A percentile compares a stretch with the other conserved stretches of the same genome.
Evolutionary conservation across 2,888 invertebrate species (phyloP).

Genomic region (Eubasilissa splendida): DNA sequence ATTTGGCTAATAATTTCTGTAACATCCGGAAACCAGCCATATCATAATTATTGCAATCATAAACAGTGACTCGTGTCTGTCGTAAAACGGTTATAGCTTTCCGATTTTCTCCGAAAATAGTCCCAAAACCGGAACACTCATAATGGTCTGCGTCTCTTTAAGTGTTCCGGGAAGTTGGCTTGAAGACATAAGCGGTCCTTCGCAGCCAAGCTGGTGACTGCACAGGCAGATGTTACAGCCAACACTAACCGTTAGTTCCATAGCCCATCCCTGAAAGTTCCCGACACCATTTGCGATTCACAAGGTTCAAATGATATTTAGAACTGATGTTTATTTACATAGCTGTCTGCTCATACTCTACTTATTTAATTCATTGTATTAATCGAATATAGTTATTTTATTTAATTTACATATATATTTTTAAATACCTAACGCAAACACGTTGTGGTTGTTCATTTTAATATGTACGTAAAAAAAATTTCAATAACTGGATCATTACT

Average conservation of each 20-base stretch:
- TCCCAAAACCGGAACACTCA: background rate
- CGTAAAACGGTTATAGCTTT: background rate
- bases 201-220: background rate
- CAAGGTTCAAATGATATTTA: background rate
- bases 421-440: too few relatives aligned
- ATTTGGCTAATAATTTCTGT: too few relatives aligned
- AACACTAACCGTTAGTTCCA: slow-evolving; percentile 11
- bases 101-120: slow-evolving; percentile 3
- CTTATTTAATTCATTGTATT: too few relatives aligned
- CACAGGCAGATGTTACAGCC: background rate
- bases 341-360: too few relatives aligned
- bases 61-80: background rate
- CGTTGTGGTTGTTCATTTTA: too few relatives aligned
- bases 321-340: too few relatives aligned
- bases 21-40: too few relatives aligned
- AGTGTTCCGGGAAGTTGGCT: slow-evolving; percentile 2
- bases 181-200: background rate
- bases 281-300: slow-evolving; percentile 3
- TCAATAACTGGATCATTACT: too few relatives aligned
- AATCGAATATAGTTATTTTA: too few relatives aligned
- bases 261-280: background rate
- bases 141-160: background rate
- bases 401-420: too few relatives aligned
- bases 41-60: too few relatives aligned
- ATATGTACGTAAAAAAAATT: too few relatives aligned